Conservation (phyloP, 2,888 invertebrate genomes). For the Catocala sponsa region DNA sequence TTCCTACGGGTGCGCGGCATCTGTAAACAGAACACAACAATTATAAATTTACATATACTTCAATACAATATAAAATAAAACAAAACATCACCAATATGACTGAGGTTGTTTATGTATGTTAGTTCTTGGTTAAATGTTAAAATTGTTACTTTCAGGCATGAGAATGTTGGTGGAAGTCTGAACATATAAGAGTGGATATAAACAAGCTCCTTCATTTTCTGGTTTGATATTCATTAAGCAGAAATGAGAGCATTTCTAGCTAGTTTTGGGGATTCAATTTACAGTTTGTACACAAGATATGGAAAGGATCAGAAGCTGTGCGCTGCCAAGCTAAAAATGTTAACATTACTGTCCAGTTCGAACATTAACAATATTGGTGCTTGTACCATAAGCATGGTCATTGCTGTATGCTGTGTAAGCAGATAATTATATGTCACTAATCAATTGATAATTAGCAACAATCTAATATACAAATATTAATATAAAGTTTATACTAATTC, state of each 20-base stretch:
- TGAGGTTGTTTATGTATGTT: slow-evolving; percentile 35
- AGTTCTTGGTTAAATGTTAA: slow-evolving; percentile 21
- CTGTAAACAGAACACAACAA: slow-evolving; percentile 76
- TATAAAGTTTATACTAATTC: not conserved
- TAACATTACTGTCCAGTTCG: slow-evolving; percentile 41
- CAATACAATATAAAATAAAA: slow-evolving; percentile 9
- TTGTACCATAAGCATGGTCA: slow-evolving; percentile 62
- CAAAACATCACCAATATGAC: slow-evolving; percentile 48
- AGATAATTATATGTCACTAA: slow-evolving; percentile 45
- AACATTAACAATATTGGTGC: slow-evolving; percentile 24
- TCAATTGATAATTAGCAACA: slow-evolving; percentile 58
- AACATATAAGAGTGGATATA: slow-evolving; percentile 18
- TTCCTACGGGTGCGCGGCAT: slow-evolving; percentile 95
- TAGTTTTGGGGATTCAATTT: slow-evolving; percentile 9
- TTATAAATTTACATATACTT: slow-evolving; percentile 9
- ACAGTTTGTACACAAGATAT: slow-evolving; percentile 2
- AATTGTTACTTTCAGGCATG: slow-evolving; percentile 3
- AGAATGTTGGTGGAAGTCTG: slow-evolving; percentile 12
- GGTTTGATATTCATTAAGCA: slow-evolving; percentile 30
- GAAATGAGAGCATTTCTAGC: slow-evolving; percentile 53
- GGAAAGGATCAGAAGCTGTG: slow-evolving; percentile 31
- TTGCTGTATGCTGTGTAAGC: slow-evolving; percentile 63
- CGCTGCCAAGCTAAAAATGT: slow-evolving; percentile 44
- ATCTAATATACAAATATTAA: slow-evolving; percentile 17
- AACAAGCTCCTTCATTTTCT: slow-evolving; percentile 29